Base-by-base conservation (phyloP, 2,888 invertebrate species). In the Galerucella calmariensis region DNA sequence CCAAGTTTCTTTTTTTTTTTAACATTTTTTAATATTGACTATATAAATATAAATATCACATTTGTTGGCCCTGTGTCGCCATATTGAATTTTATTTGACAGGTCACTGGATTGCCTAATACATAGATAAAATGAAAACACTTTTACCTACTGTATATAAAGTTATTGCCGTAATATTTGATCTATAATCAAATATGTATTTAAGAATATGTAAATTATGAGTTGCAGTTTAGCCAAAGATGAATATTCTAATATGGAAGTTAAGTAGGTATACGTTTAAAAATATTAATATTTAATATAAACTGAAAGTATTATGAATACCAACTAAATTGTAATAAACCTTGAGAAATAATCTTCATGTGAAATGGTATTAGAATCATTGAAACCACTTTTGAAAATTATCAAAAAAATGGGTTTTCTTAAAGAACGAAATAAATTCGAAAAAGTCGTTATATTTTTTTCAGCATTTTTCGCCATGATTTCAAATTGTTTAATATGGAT, bases 281-380 rank as follows among this genome's bases (percentile, higher is more conserved):
- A 56, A 56, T 56, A 56, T 56, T 16, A 56, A 56, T 56, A 56
- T 56, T 56, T 56, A 3, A 56, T 56, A 16, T 56, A 20, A 56
- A 8, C n/a, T 16, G n/a, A 56, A 6, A 20, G 46, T 11, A n/a
- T 10, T 48, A 12, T 4, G 10, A 48, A 11, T 48, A 14, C 14
- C 2, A 10, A 9, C 10, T 9, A 56, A 9, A 56, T 56, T 56
- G 16, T 16, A 56, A 56, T 6, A 20, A 56, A 20, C 56, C 10
- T n/a, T 56, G 20, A 1, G 9, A 20, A 56, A 10, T 56, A 16
- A 56, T 56, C 10, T 3, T 56, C 10, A 20, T 35, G 5, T 6
- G n/a, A n/a, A 9, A 56, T 56, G 56, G 20, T 20, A 20, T 56
- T 9, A 10, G 3, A 56, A 56, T 3, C 8, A 10, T 2, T 56